phyloP scores from a whole-genome alignment of 1,140 invertebrate genomes.

The Macrotrachela quadricornifera region DNA sequence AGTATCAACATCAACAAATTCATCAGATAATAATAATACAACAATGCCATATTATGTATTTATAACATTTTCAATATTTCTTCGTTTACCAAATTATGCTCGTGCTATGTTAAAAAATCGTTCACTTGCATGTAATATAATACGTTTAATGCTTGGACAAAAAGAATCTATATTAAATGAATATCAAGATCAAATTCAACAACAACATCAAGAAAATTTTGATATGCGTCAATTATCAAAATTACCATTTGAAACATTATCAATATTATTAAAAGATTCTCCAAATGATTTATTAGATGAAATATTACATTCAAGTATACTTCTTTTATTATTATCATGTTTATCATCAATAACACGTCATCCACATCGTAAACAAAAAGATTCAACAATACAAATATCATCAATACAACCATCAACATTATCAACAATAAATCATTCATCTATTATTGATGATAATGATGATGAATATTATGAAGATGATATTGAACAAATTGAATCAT shows the following conservation, averaged over 20 bases:
- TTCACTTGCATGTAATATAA: conserved; percentile 55
- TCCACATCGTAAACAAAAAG: conserved; percentile 21
- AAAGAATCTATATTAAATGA: too few relatives aligned
- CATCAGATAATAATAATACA: conserved; percentile 7
- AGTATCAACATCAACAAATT: not conserved
- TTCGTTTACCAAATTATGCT: conserved; percentile 64
- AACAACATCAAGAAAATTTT: too few relatives aligned
- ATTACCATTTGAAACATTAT: too few relatives aligned
- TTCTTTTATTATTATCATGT: conserved; percentile 60
- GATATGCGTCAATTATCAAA: too few relatives aligned
- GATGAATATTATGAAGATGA: not conserved
- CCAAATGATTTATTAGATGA: too few relatives aligned
- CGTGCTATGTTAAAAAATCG: conserved; percentile 60
- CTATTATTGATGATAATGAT: too few relatives aligned
- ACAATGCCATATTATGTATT: conserved; percentile 64
- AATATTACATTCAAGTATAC: conserved; percentile 40
- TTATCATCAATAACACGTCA: conserved; percentile 71
- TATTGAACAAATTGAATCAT: not conserved
- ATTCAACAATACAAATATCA: not conserved
- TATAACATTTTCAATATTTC: conserved; percentile 63
- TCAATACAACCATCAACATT: conserved; percentile 9
- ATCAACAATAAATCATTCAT: not conserved
- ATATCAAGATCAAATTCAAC: too few relatives aligned
- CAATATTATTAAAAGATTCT: too few relatives aligned
- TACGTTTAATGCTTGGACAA: conserved; percentile 36